Base-by-base conservation (phyloP, 2,888 invertebrate genomes). In the Sphaerophoria rueppellii region DNA sequence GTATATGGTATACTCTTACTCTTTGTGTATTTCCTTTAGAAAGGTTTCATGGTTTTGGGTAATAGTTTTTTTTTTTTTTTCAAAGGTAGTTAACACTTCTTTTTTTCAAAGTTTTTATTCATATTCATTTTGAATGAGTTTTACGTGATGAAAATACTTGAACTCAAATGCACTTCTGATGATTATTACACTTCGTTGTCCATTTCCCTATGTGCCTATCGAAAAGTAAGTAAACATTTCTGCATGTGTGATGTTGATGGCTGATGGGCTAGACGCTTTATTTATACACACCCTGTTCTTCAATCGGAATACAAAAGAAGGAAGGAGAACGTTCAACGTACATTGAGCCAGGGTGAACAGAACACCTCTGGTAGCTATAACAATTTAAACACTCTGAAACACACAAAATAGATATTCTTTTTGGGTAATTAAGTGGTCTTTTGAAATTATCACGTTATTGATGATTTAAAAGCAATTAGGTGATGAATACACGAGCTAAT, bases 121-220 rank as follows among this genome's bases (percentile, higher is more conserved):
- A 79, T 79, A 82, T 78, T 82, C 70, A 78, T 57, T 74, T 82
- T 54, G 63, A 58, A 74, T 74, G 14, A 34, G 34, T 52, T 63
- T 12, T 65, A 82, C 82, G 82, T 82, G 82, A 82, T 32, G 54
- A 37, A 69, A 82, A 79, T 82, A 82, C 58, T 48, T 78, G 70
- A 79, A 74, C 78, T 37, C 40, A 7, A 50, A 77, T 82, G 78
- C 70, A 82, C 73, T 73, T 46, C 50, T 65, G 57, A 52, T 65
- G 57, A 52, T 34, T 40, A 54, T 54, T 61, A 43, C 37, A 14
- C 32, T 24, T 24, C 24, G 24, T 24, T 24, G 57, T 34, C 50
- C 54, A 72, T 16, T 46, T 54, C 54, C 11, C 43, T 75, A 35
- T 63, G 24, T 24, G 24, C 24, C 32, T 46, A 58, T 37, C 50